phyloP scores from a whole-genome alignment of 2,888 invertebrate genomes.

The Ormyrus nitidulus region DNA sequence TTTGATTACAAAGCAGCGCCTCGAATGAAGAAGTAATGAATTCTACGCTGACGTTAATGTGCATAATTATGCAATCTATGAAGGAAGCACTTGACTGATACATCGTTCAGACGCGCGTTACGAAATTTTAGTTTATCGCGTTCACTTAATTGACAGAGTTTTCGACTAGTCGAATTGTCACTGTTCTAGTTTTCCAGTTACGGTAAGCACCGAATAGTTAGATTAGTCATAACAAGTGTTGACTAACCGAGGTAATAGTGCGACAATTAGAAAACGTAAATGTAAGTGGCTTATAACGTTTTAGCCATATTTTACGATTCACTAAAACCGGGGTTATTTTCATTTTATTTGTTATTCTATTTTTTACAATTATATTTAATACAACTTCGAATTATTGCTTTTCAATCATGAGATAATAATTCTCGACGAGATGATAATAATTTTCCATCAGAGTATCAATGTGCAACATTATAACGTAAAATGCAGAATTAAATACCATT shows the following conservation, averaged over 20 bases:
- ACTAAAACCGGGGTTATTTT: too few species aligned
- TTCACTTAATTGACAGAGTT: constrained; percentile 29
- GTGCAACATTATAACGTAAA: too few species aligned
- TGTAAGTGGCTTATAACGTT: not conserved
- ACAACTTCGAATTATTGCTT: too few species aligned
- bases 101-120: not conserved
- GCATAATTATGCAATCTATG: constrained; percentile 59
- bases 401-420: too few species aligned
- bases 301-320: not conserved
- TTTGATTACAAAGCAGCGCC: not conserved
- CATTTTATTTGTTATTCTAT: too few species aligned
- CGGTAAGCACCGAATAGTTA: not conserved
- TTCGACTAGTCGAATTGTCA: constrained; percentile 16
- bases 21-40: constrained; percentile 16
- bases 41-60: constrained; percentile 27
- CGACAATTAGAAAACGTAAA: not conserved
- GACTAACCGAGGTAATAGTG: not conserved
- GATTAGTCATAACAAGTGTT: constrained; percentile 3
- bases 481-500: too few species aligned
- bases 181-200: constrained; percentile 10
- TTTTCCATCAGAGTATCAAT: too few species aligned
- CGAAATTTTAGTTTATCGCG: constrained; percentile 29
- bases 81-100: constrained; percentile 53
- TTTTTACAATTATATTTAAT: too few species aligned
- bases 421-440: too few species aligned